phyloP scores from a whole-genome alignment of 2,797 vertebrate genomes.

The Neosalanx taihuensis region DNA sequence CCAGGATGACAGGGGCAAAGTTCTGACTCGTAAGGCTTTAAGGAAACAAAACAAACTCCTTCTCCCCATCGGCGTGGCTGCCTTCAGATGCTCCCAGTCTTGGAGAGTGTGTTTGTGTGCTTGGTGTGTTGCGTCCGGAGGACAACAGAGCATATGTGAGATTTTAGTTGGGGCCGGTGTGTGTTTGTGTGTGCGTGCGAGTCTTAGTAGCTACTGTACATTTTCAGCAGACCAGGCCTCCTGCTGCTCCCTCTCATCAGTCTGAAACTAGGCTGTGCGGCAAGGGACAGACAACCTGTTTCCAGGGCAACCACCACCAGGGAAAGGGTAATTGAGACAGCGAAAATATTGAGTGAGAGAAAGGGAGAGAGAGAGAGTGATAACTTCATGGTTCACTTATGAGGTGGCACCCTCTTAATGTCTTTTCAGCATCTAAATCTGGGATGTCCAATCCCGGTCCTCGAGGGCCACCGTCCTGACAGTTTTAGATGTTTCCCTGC shows the following conservation, averaged over 20 bases:
- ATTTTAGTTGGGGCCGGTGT: neutral
- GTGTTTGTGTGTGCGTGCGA: neutral
- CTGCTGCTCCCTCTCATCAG: neutral
- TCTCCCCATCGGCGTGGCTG: neutral
- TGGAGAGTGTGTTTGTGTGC: constrained; percentile 11
- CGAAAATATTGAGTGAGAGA: neutral
- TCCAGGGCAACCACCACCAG: constrained; percentile 57
- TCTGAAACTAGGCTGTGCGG: constrained; percentile 43
- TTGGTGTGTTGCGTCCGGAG: neutral
- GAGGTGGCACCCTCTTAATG: too few species aligned
- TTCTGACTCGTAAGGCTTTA: neutral
- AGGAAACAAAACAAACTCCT: neutral
- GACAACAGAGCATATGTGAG: neutral
- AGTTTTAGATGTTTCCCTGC: too few species aligned
- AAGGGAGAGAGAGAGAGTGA: constrained; percentile 20
- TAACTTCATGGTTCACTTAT: neutral
- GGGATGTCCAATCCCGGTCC: too few species aligned
- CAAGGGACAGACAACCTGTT: constrained; percentile 51
- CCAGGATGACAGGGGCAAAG: neutral
- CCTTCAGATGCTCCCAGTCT: neutral
- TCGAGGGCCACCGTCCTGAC: too few species aligned
- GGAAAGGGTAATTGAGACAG: constrained; percentile 18
- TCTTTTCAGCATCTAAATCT: too few species aligned
- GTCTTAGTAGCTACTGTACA: too few species aligned
- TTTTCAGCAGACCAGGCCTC: neutral